Evolutionary conservation across 2,113 vertebrate species (phyloP).

Genomic region (Alaudala cheleensis): DNA sequence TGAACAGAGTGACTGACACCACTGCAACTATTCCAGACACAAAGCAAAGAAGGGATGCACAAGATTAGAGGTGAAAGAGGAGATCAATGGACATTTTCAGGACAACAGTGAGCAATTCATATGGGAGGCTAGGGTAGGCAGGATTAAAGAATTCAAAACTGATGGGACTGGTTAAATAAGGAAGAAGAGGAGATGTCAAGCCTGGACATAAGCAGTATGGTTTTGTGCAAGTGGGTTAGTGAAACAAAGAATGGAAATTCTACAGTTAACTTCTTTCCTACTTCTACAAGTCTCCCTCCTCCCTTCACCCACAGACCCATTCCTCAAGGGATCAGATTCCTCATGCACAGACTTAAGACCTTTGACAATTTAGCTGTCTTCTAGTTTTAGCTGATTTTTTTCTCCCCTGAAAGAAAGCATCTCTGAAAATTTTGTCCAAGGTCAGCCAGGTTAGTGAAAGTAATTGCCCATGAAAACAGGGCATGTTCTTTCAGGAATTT

Average conservation of each 20-base stretch:
- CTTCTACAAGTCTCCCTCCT: background rate
- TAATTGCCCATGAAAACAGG: background rate
- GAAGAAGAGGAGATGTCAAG: background rate
- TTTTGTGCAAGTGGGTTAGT: background rate
- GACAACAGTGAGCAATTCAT: background rate
- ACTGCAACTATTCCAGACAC: background rate
- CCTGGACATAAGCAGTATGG: background rate
- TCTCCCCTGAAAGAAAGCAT: background rate
- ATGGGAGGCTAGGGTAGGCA: background rate
- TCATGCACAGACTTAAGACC: background rate
- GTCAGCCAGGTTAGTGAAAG: background rate
- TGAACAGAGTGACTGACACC: background rate
- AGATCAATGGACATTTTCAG: background rate
- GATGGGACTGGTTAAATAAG: background rate
- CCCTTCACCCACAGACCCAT: background rate
- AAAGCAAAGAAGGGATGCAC: background rate
- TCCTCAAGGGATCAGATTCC: background rate
- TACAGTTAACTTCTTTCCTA: background rate
- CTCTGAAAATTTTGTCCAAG: background rate
- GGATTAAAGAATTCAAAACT: background rate
- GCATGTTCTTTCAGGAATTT: background rate
- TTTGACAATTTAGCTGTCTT: background rate
- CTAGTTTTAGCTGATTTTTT: background rate
- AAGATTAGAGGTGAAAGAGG: background rate
- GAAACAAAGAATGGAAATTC: background rate